Evolutionary conservation across 2,797 vertebrate species (phyloP).

Genomic region (Xerus rutilus): DNA sequence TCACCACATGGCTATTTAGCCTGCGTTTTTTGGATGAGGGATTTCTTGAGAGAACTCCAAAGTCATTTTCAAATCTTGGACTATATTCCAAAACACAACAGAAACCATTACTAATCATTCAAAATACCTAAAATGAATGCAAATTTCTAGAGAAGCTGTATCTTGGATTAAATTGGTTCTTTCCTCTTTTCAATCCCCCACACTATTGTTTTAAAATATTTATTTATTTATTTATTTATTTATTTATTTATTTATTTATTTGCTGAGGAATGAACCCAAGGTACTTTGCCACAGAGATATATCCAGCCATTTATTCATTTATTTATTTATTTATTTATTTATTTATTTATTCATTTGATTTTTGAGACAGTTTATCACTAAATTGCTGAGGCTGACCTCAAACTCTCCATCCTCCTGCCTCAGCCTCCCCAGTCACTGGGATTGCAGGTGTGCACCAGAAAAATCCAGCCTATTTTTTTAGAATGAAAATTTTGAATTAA

Average conservation of each 20-base stretch:
- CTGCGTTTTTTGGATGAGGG: neutral
- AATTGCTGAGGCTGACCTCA: neutral
- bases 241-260: no score
- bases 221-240: no score
- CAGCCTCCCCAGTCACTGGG: neutral
- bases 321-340: no score
- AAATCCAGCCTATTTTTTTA: neutral
- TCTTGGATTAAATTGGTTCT: neutral
- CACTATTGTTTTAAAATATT: neutral
- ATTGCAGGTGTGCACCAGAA: neutral
- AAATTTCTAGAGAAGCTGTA: neutral
- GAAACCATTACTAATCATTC: neutral
- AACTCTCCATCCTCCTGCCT: neutral
- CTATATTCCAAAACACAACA: constrained; percentile 14
- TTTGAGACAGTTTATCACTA: neutral
- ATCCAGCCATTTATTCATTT: no score
- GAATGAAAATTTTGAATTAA: neutral
- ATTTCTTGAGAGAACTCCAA: neutral
- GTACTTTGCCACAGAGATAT: no score
- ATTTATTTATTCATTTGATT: no score
- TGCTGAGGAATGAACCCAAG: no score
- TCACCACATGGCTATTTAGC: neutral
- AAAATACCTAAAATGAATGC: neutral
- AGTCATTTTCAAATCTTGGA: neutral
- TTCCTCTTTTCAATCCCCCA: neutral